These are phyloP conservation scores for Cryptophagus acutangulus DNA, from an alignment of 2,888 invertebrate genomes.

Conservation along the genomic window DNA sequence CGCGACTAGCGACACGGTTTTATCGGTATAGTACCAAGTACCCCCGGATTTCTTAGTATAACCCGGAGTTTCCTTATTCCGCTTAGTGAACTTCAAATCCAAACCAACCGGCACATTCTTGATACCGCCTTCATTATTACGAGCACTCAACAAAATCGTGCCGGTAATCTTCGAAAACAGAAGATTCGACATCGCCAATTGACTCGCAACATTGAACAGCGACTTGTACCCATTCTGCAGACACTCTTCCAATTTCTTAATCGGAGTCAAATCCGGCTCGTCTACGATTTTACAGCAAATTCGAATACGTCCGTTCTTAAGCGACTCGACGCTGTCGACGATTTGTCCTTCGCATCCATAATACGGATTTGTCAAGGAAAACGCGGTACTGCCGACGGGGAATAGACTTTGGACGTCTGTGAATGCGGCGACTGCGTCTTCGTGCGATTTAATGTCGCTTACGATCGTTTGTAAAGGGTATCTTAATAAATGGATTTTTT, in stretches of 20 bases:
- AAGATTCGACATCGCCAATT: conserved; percentile 60
- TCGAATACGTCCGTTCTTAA: conserved; percentile 58
- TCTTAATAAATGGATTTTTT: too few relatives aligned
- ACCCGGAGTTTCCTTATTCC: conserved; percentile 71
- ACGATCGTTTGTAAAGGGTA: conserved; percentile 70
- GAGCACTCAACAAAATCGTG: conserved; percentile 61
- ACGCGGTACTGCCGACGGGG: conserved; percentile 62
- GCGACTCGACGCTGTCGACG: conserved; percentile 51
- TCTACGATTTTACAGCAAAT: conserved; percentile 50
- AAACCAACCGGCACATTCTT: conserved; percentile 78
- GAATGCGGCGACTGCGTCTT: conserved; percentile 39
- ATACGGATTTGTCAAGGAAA: conserved; percentile 69
- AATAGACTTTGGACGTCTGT: conserved; percentile 61
- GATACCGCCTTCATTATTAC: conserved; percentile 40
- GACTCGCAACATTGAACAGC: conserved; percentile 56
- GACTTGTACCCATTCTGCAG: conserved; percentile 50
- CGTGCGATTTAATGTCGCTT: conserved; percentile 50
- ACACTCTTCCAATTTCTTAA: conserved; percentile 38
- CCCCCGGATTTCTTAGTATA: conserved; percentile 69
- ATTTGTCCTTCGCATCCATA: conserved; percentile 74
- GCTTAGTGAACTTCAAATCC: conserved; percentile 83
- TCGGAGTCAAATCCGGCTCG: conserved; percentile 52
- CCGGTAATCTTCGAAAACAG: conserved; percentile 85
- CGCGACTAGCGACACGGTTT: conserved; percentile 65
- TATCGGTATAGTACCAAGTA: conserved; percentile 77